A percentile compares a stretch with the other conserved stretches of the same genome.
Evolutionary conservation across 2,113 vertebrate genomes (phyloP).

Genomic region (Channa maculata): DNA sequence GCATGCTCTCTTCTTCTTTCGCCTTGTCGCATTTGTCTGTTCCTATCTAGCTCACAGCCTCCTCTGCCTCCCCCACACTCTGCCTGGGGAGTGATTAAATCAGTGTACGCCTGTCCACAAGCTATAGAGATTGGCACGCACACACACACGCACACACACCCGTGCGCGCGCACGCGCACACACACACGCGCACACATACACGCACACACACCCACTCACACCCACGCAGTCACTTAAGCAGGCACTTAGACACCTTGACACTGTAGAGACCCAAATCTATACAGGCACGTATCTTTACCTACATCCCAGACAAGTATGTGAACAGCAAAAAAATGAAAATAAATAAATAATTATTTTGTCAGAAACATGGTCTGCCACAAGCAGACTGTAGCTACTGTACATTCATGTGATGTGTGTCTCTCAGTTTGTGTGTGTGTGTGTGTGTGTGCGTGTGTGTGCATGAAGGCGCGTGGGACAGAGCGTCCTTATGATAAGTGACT

Average conservation of each 20-base stretch:
- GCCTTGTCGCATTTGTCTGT: constrained; percentile 83
- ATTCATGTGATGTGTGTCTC: constrained; percentile 12
- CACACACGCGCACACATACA: constrained; percentile 37
- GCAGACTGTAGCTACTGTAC: not conserved
- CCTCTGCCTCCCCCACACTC: constrained; percentile 72
- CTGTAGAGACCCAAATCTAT: too few relatives aligned
- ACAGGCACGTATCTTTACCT: constrained; percentile 55
- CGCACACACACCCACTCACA: too few relatives aligned
- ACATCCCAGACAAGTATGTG: constrained; percentile 55
- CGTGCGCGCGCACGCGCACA: constrained; percentile 43
- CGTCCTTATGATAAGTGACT: constrained; percentile 80
- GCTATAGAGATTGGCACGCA: constrained; percentile 69
- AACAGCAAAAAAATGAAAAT: constrained; percentile 33
- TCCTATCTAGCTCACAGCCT: constrained; percentile 81
- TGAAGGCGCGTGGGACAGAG: constrained; percentile 30
- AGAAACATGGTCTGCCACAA: constrained; percentile 42
- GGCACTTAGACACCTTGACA: too few relatives aligned
- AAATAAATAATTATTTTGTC: constrained; percentile 64
- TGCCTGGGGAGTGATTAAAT: constrained; percentile 82
- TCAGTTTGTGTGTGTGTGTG: constrained; percentile 6
- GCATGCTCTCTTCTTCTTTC: constrained; percentile 72
- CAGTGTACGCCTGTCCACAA: constrained; percentile 79
- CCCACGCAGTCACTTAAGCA: too few relatives aligned
- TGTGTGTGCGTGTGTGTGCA: constrained; percentile 3
- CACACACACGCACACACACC: constrained; percentile 40